Evolutionary conservation across 2,113 vertebrate genomes (phyloP).

Genomic region (Mixornis gularis): DNA sequence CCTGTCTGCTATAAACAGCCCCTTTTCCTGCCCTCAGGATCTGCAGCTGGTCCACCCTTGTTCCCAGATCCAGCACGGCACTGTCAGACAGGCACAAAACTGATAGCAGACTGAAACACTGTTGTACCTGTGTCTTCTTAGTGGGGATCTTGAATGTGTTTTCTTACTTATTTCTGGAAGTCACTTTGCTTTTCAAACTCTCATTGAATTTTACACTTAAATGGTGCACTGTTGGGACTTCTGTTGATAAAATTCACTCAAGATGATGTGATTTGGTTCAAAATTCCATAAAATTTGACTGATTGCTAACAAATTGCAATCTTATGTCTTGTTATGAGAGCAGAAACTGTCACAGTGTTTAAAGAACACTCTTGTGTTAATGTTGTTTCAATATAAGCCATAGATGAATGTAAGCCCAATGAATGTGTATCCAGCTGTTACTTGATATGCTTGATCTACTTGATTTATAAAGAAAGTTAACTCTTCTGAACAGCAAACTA

Average conservation of each 20-base stretch:
- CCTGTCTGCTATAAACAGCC: not conserved
- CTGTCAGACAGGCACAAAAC: not conserved
- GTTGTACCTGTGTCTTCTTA: not conserved
- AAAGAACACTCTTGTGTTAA: not conserved
- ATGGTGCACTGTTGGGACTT: not conserved
- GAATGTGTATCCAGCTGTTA: not conserved
- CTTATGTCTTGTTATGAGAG: not conserved
- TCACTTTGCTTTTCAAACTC: not conserved
- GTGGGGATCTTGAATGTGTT: not conserved
- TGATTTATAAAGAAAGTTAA: not conserved
- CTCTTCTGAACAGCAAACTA: not conserved
- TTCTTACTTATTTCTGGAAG: not conserved
- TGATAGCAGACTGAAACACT: not conserved
- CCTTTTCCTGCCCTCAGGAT: not conserved
- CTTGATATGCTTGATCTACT: not conserved
- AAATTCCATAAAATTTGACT: not conserved
- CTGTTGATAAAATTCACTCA: not conserved
- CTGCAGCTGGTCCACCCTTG: fast-evolving
- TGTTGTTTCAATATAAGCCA: not conserved
- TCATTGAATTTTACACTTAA: not conserved
- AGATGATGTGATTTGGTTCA: not conserved
- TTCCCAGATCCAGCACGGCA: not conserved
- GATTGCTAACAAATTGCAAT: not conserved
- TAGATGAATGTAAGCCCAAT: not conserved
- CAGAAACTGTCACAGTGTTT: not conserved